These are phyloP conservation scores for Alviniconcha strummeri DNA, from an alignment of 2,888 invertebrate genomes.

Conservation along the genomic window DNA sequence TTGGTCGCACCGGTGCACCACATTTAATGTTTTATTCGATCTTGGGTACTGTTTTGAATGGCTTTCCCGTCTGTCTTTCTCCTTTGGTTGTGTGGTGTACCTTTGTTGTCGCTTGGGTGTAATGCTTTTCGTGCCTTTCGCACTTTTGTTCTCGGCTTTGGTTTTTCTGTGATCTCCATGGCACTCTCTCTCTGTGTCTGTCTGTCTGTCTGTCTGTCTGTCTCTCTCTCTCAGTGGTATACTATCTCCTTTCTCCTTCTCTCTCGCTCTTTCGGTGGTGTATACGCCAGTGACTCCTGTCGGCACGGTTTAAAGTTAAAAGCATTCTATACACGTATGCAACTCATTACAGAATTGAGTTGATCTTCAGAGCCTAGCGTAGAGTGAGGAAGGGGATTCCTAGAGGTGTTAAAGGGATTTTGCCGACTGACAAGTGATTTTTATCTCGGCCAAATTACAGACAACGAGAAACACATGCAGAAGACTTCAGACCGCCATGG, in stretches of 20 bases:
- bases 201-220: not conserved
- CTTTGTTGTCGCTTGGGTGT: no score
- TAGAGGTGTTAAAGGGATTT: slow-evolving; percentile 21
- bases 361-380: no score
- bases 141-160: not conserved
- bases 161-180: not conserved
- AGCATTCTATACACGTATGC: no score
- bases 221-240: not conserved
- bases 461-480: slow-evolving; percentile 17
- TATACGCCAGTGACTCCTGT: no score
- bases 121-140: no score
- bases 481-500: not conserved
- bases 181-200: not conserved
- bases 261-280: no score
- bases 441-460: slow-evolving; percentile 9
- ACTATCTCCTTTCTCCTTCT: not conserved
- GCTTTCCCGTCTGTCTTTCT: not conserved
- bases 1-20: no score
- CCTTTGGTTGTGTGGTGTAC: not conserved
- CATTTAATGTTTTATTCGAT: no score
- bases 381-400: not conserved
- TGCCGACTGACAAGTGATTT: not conserved
- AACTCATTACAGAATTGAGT: no score
- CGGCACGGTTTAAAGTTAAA: no score
- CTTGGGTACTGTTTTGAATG: no score